Evolutionary conservation across 2,888 invertebrate species (phyloP).

Genomic region (Stomorhina lunata): DNA sequence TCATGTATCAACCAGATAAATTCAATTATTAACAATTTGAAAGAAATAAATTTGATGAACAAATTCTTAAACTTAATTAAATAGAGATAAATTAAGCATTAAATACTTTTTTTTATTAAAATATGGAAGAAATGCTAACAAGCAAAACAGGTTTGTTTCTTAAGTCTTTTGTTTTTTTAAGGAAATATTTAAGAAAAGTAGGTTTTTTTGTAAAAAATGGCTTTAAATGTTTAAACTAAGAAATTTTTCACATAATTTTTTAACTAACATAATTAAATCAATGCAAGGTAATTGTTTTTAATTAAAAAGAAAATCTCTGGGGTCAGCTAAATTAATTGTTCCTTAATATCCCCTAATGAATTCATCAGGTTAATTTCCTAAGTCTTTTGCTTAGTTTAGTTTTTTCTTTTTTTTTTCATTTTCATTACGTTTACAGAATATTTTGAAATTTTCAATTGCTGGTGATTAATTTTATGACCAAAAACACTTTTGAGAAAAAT

Average conservation of each 20-base stretch:
- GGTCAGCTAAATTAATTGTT: background rate
- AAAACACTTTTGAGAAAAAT: background rate
- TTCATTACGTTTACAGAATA: background rate
- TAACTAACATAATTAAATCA: background rate
- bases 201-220: background rate
- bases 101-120: constrained; percentile 5
- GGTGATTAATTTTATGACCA: constrained; percentile 26
- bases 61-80: constrained; percentile 29
- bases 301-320: background rate
- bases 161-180: constrained; percentile 3
- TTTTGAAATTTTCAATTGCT: constrained; percentile 3
- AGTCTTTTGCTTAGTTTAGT: background rate
- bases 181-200: background rate
- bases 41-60: constrained; percentile 36
- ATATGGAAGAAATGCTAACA: background rate
- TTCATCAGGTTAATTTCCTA: background rate
- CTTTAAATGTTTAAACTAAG: background rate
- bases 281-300: background rate
- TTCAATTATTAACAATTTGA: constrained; percentile 42
- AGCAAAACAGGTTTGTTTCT: background rate
- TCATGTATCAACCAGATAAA: background rate
- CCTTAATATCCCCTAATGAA: background rate
- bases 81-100: constrained; percentile 22
- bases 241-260: background rate
- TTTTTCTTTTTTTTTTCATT: background rate